phyloP scores from a whole-genome alignment of 1,140 invertebrate species.

The Drosophila neocordata region DNA sequence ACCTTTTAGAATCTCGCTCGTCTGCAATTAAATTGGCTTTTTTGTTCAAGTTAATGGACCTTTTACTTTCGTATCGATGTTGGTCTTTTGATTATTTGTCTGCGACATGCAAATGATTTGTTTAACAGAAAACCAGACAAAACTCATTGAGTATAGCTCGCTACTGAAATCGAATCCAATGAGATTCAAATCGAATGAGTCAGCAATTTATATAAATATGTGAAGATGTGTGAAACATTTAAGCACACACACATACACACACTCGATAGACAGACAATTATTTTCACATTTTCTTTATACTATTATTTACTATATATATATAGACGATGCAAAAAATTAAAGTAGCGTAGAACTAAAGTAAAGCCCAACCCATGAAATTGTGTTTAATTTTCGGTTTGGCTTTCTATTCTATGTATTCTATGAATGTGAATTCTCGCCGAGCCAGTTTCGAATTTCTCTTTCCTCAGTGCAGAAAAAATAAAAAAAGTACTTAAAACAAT shows the following conservation, averaged over 20 bases:
- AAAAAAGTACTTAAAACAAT: slow-evolving; percentile 49
- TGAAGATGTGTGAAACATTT: slow-evolving; percentile 30
- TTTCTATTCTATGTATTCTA: slow-evolving; percentile 62
- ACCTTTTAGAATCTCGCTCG: slow-evolving; percentile 50
- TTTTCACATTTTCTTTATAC: slow-evolving; percentile 53
- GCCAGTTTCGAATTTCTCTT: slow-evolving; percentile 69
- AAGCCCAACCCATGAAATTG: slow-evolving; percentile 70
- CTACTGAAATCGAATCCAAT: slow-evolving; percentile 32
- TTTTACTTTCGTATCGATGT: slow-evolving; percentile 66
- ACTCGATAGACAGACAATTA: slow-evolving; percentile 62
- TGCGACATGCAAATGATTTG: slow-evolving; percentile 61
- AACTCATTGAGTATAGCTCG: slow-evolving; percentile 19
- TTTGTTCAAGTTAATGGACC: slow-evolving; percentile 74
- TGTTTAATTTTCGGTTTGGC: slow-evolving; percentile 67
- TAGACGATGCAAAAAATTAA: slow-evolving; percentile 57
- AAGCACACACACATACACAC: slow-evolving; percentile 31
- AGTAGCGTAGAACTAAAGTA: slow-evolving; percentile 77
- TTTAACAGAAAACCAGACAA: slow-evolving; percentile 34
- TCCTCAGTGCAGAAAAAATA: slow-evolving; percentile 36
- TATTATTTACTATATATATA: slow-evolving; percentile 15
- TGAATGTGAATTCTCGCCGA: slow-evolving; percentile 5
- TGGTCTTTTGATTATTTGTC: slow-evolving; percentile 29
- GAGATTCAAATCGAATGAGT: slow-evolving; percentile 28
- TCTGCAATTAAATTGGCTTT: slow-evolving; percentile 67
- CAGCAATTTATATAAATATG: slow-evolving; percentile 35